Percentiles rank a stretch among this genome's conserved stretches.
Evolutionary conservation across 2,113 vertebrate genomes (phyloP).

Genomic region (Urocolius indicus): DNA sequence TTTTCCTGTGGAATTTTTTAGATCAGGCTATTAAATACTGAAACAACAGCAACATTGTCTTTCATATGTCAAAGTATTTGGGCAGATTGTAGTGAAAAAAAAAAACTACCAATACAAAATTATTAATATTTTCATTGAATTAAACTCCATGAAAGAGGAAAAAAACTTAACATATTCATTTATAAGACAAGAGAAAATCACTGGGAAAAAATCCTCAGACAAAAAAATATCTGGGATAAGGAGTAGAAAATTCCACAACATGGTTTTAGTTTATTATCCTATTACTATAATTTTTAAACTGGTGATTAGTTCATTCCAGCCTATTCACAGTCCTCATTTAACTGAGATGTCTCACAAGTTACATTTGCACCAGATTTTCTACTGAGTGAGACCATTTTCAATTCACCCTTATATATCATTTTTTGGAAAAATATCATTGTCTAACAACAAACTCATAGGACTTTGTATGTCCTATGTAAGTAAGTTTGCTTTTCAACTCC

Average conservation of each 20-base stretch:
- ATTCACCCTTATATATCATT: not conserved
- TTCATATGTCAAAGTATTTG: not conserved
- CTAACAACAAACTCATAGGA: not conserved
- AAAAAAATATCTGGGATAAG: not conserved
- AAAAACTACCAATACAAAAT: not conserved
- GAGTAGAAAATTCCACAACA: not conserved
- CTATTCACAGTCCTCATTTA: not conserved
- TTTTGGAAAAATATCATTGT: not conserved
- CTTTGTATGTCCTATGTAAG: no score
- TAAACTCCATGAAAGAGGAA: not conserved
- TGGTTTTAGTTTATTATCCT: not conserved
- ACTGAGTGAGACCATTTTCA: not conserved
- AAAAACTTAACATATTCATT: not conserved
- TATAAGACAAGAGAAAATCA: not conserved
- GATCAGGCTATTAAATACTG: not conserved
- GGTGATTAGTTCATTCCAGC: not conserved
- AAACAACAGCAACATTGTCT: not conserved
- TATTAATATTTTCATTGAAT: not conserved
- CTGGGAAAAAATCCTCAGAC: rapidly evolving
- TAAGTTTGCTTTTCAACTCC: not conserved
- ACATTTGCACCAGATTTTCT: not conserved
- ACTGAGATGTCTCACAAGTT: not conserved
- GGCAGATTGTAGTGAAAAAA: not conserved
- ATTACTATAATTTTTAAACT: not conserved
- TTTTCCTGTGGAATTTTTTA: not conserved